Conservation (phyloP, 2,888 invertebrate genomes). For the Alloscopus bannaensis region DNA sequence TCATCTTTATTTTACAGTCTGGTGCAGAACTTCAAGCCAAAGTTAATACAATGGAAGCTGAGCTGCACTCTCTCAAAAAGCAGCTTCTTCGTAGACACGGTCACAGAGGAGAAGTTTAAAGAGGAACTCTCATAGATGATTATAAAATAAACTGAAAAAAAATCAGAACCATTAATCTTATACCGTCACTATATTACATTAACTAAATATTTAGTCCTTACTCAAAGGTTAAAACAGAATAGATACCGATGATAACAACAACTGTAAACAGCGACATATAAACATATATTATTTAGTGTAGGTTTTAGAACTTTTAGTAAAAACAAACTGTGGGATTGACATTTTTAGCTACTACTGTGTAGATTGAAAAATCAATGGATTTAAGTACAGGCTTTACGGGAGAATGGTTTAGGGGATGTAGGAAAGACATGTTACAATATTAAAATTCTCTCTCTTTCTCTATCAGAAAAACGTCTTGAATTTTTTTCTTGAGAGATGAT, state of each 20-base stretch:
- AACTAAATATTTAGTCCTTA: constrained; percentile 27
- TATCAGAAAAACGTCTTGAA: background rate
- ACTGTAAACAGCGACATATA: too few species aligned
- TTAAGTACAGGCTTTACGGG: background rate
- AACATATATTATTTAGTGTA: background rate
- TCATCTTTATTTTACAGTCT: constrained; percentile 46
- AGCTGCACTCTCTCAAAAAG: constrained; percentile 71
- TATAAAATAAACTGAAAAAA: constrained; percentile 14
- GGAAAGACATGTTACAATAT: background rate
- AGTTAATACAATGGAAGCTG: constrained; percentile 72
- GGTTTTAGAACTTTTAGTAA: background rate
- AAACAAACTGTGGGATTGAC: background rate
- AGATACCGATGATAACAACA: constrained; percentile 1
- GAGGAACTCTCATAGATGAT: constrained; percentile 21
- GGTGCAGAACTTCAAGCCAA: constrained; percentile 70
- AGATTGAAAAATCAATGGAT: background rate
- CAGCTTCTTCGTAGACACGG: constrained; percentile 69
- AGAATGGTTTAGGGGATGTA: background rate
- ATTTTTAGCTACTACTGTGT: background rate
- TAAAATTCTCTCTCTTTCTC: background rate
- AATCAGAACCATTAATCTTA: constrained; percentile 37
- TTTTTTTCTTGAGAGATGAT: background rate
- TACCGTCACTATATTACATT: constrained; percentile 38
- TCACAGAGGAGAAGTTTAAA: constrained; percentile 65
- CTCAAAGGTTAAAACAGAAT: background rate